Evolutionary conservation across 2,888 invertebrate genomes (phyloP), one percentile per base, ranked within the genome.

Genomic region (Drosophila maculinotata): DNA sequence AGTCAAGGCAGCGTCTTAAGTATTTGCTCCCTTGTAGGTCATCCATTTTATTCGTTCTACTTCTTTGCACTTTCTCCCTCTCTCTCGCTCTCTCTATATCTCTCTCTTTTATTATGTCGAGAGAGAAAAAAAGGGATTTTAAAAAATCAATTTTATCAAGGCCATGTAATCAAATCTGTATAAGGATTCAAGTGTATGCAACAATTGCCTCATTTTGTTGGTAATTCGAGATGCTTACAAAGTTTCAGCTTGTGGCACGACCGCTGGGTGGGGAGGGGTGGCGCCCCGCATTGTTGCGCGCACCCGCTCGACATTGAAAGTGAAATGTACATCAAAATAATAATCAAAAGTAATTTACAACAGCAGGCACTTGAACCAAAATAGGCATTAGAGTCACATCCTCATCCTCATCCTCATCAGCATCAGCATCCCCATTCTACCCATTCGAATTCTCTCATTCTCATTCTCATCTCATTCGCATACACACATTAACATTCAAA

Each of bases 311-410:
- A 48, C 60, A 60, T 48, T 53, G 28, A 25, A 57, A 63, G 66
- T 75, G 64, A 78, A 78, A 83, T 76, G 76, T 71, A 72, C 82
- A 82, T 82, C 83, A 79, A 82, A 85, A 82, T 85, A 80, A 78
- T 78, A 85, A 85, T 82, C 83, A 85, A 83, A 78, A 69, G 78
- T 83, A 85, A 82, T 82, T 82, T 76, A 65, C 79, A 70, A 59
- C 68, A 76, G 51, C 59, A 54, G 38, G 59, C 65, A 70, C 74
- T 74, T 64, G 64, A 77, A 65, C 39, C 74, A 42, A 44, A 41
- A 65, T 57, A 25, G 59, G 57, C 63, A 67, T 70, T 57, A 73
- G 63, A 51, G 48, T 39, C 45, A 48, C 41, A 38, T 57, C 23
- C 57, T 28, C 26, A 38, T 49, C 26, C 54, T 17, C 35, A 30